Evolutionary conservation across 1,140 invertebrate genomes (phyloP).

Genomic region (Anagrus nilaparvatae): DNA sequence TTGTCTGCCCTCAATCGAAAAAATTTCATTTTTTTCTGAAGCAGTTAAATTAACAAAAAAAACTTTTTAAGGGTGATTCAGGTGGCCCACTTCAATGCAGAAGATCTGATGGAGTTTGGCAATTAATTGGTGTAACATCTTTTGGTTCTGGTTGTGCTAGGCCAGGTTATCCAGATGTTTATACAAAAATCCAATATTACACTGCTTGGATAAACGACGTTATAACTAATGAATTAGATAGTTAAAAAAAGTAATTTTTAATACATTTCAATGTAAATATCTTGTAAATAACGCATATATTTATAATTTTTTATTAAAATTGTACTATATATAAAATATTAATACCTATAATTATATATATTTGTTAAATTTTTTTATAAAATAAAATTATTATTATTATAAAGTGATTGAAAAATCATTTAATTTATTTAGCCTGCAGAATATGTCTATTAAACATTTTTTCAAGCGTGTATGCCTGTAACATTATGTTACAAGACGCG

Average conservation of each 20-base stretch:
- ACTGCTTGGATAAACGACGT: conserved; percentile 67
- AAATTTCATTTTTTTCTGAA: no score
- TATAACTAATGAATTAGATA: conserved; percentile 26
- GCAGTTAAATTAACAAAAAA: no score
- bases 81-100: conserved; percentile 76
- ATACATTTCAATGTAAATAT: background rate
- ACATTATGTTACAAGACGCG: no score
- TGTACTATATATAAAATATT: no score
- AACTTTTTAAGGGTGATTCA: conserved; percentile 82
- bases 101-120: conserved; percentile 66
- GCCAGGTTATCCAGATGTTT: conserved; percentile 76
- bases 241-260: conserved; percentile 14
- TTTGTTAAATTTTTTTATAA: no score
- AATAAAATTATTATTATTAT: no score
- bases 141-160: conserved; percentile 83
- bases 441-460: no score
- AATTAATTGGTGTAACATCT: conserved; percentile 76
- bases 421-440: no score
- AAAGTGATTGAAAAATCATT: no score
- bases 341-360: no score
- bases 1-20: no score
- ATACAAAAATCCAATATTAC: conserved; percentile 74
- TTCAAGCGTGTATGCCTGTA: no score
- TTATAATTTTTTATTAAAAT: background rate
- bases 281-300: conserved; percentile 1